Evolutionary conservation across 2,113 vertebrate species (phyloP), one percentile per base, ranked within the genome.

Genomic region (Chaenogobius annularis): DNA sequence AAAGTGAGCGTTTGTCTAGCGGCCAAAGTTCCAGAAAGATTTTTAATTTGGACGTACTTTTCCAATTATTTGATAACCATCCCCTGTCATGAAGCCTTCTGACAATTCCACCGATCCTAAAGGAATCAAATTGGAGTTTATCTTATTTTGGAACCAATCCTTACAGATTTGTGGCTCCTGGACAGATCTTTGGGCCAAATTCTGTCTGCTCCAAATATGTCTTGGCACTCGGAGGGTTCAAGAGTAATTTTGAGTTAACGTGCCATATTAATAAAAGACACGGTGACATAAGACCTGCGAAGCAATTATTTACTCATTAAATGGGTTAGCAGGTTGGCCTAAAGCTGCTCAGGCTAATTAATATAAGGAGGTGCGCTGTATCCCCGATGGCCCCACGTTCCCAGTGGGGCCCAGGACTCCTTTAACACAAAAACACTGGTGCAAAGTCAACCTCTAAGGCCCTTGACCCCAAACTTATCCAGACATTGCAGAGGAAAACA

Each of bases 241-340:
- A 87, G 85, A 89, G 87, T 89, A 89, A 91, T 89, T 91, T 85
- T 81, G 69, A 81, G 87, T 87, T 88, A 89, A 84, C 68, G 81
- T 80, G 62, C 68, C 70, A 75, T 87, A 84, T 89, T 86, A 90
- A 90, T 88, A 87, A 88, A 90, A 88, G 86, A 81, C 82, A 79
- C 75, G 81, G 83, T 88, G 90, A 90, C 90, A 89, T 83, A 84
- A 88, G 88, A 90, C 87, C 85, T 73, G 75, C 75, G 79, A 89
- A 87, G 86, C 85, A 90, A 87, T 89, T 89, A 91, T 91, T 90
- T 91, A 91, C 88, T 90, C 88, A 83, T 89, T 91, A 91, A 90
- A 91, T 89, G 82, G 86, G 86, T 91, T 88, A 90, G 80, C 88
- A 89, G 90, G 86, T 89, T 87, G 84, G 88, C 88, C 87, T 89